Conservation (phyloP, 2,888 invertebrate genomes). For the Melanophora roralis region DNA sequence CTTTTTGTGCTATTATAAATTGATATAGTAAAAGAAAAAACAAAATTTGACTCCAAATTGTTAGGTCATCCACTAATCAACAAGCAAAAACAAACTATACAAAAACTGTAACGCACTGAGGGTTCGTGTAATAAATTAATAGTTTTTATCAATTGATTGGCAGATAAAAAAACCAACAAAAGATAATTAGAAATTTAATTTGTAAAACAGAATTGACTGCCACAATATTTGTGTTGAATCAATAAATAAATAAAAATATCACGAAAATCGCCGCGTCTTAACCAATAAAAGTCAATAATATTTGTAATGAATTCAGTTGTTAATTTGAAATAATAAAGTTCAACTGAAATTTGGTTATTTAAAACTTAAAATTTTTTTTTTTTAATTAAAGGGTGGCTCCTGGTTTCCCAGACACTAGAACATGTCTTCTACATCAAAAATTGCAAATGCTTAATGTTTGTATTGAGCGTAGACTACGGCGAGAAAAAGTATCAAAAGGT, state of each 20-base stretch:
- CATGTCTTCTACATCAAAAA: conserved; percentile 96
- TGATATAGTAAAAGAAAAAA: too few relatives aligned
- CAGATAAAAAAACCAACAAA: conserved; percentile 5
- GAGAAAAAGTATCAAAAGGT: conserved; percentile 13
- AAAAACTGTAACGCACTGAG: not conserved
- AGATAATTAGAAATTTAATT: not conserved
- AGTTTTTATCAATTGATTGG: conserved; percentile 46
- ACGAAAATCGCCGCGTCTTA: not conserved
- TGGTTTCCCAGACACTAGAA: conserved; percentile 91
- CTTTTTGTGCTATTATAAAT: too few relatives aligned
- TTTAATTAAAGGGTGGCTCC: conserved; percentile 80
- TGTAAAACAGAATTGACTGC: conserved; percentile 8
- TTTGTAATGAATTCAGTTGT: conserved; percentile 48
- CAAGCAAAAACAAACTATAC: not conserved
- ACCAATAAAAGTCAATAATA: conserved; percentile 42
- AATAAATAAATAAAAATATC: conserved; percentile 33
- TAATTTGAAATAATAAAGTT: not conserved
- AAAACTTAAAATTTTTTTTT: not conserved
- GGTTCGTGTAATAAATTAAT: conserved; percentile 24
- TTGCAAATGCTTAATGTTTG: conserved; percentile 91
- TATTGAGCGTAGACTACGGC: conserved; percentile 80
- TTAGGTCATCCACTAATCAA: too few relatives aligned
- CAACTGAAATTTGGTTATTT: too few relatives aligned
- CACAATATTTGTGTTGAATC: conserved; percentile 53
- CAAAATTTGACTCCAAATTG: not conserved